Percentiles rank a stretch among this genome's conserved stretches.
These are phyloP conservation scores for Molossus alvarezi DNA, from an alignment of 2,797 vertebrate species.

Conservation along the genomic window DNA sequence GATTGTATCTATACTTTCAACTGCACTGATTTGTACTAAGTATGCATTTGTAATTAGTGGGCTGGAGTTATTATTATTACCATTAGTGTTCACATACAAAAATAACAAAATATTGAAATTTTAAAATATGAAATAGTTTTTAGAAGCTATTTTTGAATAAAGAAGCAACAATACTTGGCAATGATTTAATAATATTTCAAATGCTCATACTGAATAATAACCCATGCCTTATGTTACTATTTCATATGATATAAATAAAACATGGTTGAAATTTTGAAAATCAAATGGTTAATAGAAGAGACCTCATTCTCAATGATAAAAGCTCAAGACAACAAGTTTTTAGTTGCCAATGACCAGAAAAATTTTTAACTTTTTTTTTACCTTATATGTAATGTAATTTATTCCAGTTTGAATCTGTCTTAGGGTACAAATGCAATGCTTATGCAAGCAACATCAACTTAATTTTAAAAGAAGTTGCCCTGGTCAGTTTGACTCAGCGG, in stretches of 20 bases:
- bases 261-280: background rate
- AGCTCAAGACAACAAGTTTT: background rate
- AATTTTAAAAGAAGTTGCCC: background rate
- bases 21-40: background rate
- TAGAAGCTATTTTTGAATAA: background rate
- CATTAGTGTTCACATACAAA: background rate
- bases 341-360: background rate
- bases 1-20: background rate
- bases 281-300: background rate
- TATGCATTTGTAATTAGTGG: background rate
- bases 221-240: background rate
- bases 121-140: slow-evolving; percentile 1
- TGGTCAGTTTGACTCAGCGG: too few relatives aligned
- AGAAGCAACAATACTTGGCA: background rate
- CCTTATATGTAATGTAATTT: background rate
- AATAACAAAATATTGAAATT: background rate
- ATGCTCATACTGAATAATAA: background rate
- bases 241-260: slow-evolving; percentile 27
- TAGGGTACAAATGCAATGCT: background rate
- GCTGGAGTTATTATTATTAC: background rate
- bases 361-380: background rate
- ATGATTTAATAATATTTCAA: background rate
- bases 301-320: background rate
- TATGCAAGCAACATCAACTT: background rate
- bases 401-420: background rate